A percentile compares a stretch with the other conserved stretches of the same genome.
Evolutionary conservation across 64 coral and sea anemone genomes (phyloP).

Genomic region (Anthopleura sola): DNA sequence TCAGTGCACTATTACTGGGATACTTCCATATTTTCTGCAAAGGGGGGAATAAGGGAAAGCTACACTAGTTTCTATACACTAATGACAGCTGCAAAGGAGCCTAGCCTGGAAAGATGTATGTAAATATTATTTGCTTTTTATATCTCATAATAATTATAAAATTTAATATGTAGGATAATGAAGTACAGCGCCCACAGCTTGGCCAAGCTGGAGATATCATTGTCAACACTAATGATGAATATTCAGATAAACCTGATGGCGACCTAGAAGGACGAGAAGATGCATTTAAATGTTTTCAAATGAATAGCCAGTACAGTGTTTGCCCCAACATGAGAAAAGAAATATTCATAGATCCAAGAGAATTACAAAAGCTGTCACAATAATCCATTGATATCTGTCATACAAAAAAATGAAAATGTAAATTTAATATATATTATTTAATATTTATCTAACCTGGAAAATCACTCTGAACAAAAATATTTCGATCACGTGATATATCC

Average conservation of each 20-base stretch:
- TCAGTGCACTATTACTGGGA: too few species aligned
- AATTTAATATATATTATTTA: too few species aligned
- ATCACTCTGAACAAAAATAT: too few species aligned
- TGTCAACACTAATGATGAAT: neutral
- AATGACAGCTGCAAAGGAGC: neutral
- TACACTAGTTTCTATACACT: neutral
- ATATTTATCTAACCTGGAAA: too few species aligned
- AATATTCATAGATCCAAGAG: neutral
- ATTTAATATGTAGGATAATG: neutral
- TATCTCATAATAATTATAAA: neutral
- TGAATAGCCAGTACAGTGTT: neutral
- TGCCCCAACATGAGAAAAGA: slow-evolving; percentile 8
- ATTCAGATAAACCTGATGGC: neutral
- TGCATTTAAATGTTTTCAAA: slow-evolving; percentile 2
- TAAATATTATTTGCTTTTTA: neutral
- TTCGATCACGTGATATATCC: slow-evolving; percentile 17
- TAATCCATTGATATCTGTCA: too few species aligned
- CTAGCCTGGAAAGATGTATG: too few species aligned
- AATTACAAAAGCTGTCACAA: neutral
- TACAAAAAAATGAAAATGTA: too few species aligned
- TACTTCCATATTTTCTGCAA: too few species aligned
- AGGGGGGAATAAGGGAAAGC: neutral
- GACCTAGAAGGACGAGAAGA: neutral
- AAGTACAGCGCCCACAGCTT: neutral
- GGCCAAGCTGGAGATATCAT: neutral